Evolutionary conservation across 2,888 invertebrate genomes (phyloP).

Genomic region (Limulus polyphemus): DNA sequence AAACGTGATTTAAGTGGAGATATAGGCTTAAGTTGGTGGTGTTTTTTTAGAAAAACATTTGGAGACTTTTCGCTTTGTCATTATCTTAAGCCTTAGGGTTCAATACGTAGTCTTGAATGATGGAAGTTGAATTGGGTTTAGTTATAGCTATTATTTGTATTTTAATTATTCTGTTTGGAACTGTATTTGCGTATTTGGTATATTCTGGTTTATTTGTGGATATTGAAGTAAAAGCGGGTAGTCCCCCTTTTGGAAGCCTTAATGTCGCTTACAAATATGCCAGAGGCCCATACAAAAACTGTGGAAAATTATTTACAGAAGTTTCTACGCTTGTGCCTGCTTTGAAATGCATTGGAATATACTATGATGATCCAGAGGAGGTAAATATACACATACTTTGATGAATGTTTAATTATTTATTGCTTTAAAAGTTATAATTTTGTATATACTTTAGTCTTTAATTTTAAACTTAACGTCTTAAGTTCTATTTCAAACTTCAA

Average conservation of each 20-base stretch:
- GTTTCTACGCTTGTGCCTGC: constrained; percentile 34
- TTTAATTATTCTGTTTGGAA: constrained; percentile 30
- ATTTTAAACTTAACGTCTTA: too few relatives aligned
- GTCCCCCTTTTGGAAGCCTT: constrained; percentile 32
- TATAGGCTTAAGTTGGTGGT: too few relatives aligned
- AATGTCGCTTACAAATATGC: constrained; percentile 38
- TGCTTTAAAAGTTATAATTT: too few relatives aligned
- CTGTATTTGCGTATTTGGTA: constrained; percentile 30
- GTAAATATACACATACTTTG: constrained; percentile 26
- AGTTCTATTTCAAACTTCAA: too few relatives aligned
- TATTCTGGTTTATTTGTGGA: constrained; percentile 35
- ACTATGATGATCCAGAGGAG: constrained; percentile 40
- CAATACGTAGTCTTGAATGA: neutral
- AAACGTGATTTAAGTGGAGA: too few relatives aligned
- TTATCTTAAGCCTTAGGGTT: too few relatives aligned
- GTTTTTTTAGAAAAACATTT: too few relatives aligned
- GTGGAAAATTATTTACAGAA: constrained; percentile 38
- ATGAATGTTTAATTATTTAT: too few relatives aligned
- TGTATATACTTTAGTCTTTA: too few relatives aligned
- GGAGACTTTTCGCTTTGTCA: too few relatives aligned
- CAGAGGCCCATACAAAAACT: constrained; percentile 38
- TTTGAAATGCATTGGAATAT: constrained; percentile 36
- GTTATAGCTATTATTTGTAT: constrained; percentile 30
- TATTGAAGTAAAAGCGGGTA: constrained; percentile 35
- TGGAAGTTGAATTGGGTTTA: constrained; percentile 42